Evolutionary conservation across 2,888 invertebrate species (phyloP).

Genomic region (Omphaloscelis lunosa): DNA sequence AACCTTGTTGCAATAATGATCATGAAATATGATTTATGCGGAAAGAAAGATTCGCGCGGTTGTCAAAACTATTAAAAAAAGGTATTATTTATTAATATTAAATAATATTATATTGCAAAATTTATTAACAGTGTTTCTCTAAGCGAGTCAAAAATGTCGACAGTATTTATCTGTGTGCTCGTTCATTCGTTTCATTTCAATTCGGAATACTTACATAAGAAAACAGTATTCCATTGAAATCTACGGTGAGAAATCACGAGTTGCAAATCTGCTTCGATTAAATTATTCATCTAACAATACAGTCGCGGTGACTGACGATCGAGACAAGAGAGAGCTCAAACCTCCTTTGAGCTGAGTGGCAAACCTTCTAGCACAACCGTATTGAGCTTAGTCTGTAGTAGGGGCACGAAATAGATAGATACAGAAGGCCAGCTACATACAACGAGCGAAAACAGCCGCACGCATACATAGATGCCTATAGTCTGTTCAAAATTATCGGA

Average conservation of each 20-base stretch:
- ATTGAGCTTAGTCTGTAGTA: conserved; percentile 5
- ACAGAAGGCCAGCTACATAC: background rate
- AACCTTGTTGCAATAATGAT: background rate
- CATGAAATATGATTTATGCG: background rate
- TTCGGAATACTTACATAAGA: background rate
- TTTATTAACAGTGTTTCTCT: background rate
- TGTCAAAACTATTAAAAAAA: no score
- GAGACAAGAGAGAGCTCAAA: conserved; percentile 7
- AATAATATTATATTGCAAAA: no score
- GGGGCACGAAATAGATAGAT: no score
- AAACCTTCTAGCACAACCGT: conserved; percentile 12
- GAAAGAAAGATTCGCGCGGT: background rate
- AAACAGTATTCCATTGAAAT: conserved; percentile 1
- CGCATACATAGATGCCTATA: background rate
- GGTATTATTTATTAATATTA: no score
- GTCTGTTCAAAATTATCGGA: background rate
- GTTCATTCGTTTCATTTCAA: background rate
- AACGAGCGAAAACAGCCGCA: background rate
- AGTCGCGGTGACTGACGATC: conserved; percentile 18
- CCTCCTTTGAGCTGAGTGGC: conserved; percentile 20
- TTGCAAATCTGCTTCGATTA: conserved; percentile 10
- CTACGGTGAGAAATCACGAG: background rate
- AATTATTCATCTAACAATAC: conserved; percentile 41
- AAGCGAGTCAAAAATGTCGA: background rate
- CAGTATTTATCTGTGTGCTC: background rate